Evolutionary conservation across 2,888 invertebrate genomes (phyloP).

Genomic region (Troides aeacus): DNA sequence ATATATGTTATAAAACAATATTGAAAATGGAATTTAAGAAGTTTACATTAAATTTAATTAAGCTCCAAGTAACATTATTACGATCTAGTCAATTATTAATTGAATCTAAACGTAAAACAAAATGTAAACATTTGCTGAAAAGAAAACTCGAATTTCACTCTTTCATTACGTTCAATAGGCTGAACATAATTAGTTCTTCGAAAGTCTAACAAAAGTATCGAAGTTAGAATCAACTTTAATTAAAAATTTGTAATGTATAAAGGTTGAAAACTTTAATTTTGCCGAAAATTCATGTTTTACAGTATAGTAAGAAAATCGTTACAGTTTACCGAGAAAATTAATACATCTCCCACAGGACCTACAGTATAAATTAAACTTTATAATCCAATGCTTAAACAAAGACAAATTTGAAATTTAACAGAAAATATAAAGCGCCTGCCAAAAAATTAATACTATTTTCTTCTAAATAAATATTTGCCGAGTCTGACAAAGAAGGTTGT

Average conservation of each 20-base stretch:
- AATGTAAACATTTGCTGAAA: background rate
- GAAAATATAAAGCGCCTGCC: slow-evolving; percentile 19
- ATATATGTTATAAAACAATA: no score
- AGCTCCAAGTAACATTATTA: no score
- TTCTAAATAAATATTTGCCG: slow-evolving; percentile 3
- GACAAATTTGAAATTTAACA: background rate
- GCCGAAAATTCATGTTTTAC: background rate
- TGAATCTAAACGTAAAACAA: background rate
- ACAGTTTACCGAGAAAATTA: no score
- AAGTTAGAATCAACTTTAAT: background rate
- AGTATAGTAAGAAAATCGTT: background rate
- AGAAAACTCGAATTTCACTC: background rate
- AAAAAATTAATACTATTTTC: slow-evolving; percentile 12
- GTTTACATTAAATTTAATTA: no score
- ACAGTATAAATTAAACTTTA: background rate
- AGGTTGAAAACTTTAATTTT: background rate
- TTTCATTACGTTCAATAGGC: background rate
- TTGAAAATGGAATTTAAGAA: no score
- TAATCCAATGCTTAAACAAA: background rate
- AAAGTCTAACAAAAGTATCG: background rate
- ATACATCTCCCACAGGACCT: background rate
- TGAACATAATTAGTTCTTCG: background rate
- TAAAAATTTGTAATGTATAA: background rate
- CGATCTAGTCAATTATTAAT: background rate
- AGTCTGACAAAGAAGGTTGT: slow-evolving; percentile 5